Conservation (phyloP, 2,888 invertebrate genomes). For the Cephalotes varians region DNA sequence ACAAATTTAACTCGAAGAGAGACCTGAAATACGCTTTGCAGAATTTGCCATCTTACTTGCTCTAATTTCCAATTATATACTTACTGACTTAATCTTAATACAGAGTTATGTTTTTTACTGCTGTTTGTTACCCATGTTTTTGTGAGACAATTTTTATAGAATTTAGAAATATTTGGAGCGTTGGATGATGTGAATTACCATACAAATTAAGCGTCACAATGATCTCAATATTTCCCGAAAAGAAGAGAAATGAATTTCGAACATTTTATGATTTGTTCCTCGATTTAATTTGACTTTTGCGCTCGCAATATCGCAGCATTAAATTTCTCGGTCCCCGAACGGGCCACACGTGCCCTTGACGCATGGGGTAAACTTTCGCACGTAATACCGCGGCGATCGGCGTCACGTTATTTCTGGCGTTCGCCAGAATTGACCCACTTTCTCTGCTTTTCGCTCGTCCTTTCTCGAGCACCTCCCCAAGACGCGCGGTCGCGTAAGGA, state of each 20-base stretch:
- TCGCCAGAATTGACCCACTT: constrained; percentile 65
- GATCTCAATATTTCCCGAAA: neutral
- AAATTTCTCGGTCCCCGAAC: neutral
- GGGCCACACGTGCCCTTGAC: constrained; percentile 40
- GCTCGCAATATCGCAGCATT: neutral
- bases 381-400: constrained; percentile 22
- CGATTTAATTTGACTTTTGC: neutral
- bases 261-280: neutral
- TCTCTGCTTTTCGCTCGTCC: constrained; percentile 61
- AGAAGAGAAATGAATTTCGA: neutral
- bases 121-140: neutral
- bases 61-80: neutral
- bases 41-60: neutral
- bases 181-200: neutral
- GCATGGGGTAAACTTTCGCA: constrained; percentile 56
- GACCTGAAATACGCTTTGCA: neutral
- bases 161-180: neutral
- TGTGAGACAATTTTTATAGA: neutral
- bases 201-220: neutral
- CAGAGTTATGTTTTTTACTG: neutral
- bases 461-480: constrained; percentile 52
- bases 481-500: constrained; percentile 17
- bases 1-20: neutral
- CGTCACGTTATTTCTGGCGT: constrained; percentile 57
- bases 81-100: neutral